A percentile compares a stretch with the other conserved stretches of the same genome.
Conservation (phyloP, 23 tunicate genomes). For the Clavelina lepadiformis region DNA sequence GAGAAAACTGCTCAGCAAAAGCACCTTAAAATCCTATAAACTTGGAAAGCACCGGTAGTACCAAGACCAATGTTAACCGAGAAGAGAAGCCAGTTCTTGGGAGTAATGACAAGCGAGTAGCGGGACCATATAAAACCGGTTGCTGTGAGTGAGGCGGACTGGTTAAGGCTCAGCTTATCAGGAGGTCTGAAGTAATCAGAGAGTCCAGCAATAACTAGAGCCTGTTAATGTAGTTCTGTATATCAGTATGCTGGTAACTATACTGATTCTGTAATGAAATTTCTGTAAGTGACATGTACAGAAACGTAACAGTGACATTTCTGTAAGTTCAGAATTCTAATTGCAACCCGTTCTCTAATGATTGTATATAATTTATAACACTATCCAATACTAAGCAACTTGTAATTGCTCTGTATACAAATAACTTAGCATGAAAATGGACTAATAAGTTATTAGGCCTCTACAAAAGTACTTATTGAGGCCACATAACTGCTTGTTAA, state of each 20-base stretch:
- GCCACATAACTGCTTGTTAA: too few relatives aligned
- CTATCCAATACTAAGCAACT: too few relatives aligned
- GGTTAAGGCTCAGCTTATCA: conserved; percentile 79
- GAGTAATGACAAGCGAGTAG: conserved; percentile 83
- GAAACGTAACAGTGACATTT: neutral
- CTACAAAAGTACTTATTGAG: too few relatives aligned
- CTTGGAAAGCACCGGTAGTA: conserved; percentile 75
- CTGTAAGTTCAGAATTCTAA: neutral
- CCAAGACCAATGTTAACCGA: conserved; percentile 87
- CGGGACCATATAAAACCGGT: conserved; percentile 96
- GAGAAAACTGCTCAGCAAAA: too few relatives aligned
- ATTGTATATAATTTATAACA: too few relatives aligned
- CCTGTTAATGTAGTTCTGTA: conserved; percentile 11
- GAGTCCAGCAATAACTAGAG: conserved; percentile 76
- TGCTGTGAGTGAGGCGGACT: conserved; percentile 70
- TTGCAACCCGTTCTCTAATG: neutral
- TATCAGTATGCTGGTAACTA: too few relatives aligned
- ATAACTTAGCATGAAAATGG: too few relatives aligned
- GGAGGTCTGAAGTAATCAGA: conserved; percentile 93
- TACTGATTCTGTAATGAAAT: neutral
- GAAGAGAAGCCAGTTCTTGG: conserved; percentile 93
- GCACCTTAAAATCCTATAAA: conserved; percentile 65
- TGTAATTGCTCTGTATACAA: too few relatives aligned
- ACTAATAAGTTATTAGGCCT: too few relatives aligned
- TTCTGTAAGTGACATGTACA: neutral